Evolutionary conservation across 1,140 invertebrate species (phyloP).

Genomic region (Pogonognathellus flavescens): DNA sequence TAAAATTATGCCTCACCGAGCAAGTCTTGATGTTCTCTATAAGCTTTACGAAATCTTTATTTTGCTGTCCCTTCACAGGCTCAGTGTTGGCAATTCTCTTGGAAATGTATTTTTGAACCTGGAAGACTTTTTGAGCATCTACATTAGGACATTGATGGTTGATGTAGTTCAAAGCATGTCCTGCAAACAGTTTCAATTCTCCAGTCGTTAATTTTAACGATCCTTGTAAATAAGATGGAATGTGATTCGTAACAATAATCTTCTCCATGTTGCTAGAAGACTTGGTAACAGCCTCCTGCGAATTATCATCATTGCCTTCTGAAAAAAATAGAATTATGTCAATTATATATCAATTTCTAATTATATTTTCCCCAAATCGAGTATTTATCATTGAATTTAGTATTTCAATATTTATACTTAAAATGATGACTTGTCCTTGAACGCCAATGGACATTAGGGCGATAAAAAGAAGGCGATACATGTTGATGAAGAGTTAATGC

Average conservation of each 20-base stretch:
- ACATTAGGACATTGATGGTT: slow-evolving; percentile 52
- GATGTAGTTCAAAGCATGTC: slow-evolving; percentile 52
- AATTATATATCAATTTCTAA: too few relatives aligned
- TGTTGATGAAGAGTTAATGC: too few relatives aligned
- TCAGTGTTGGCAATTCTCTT: slow-evolving; percentile 45
- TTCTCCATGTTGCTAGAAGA: neutral
- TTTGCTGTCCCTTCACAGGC: neutral
- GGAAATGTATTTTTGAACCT: slow-evolving; percentile 57
- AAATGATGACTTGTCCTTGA: too few relatives aligned
- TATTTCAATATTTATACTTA: too few relatives aligned
- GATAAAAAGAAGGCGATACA: too few relatives aligned
- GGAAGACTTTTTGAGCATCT: slow-evolving; percentile 13
- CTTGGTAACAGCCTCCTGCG: neutral
- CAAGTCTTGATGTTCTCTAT: slow-evolving; percentile 30
- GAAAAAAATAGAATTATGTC: neutral
- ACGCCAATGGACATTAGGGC: too few relatives aligned
- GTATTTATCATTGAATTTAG: neutral
- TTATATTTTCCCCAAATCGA: too few relatives aligned
- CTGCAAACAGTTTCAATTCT: slow-evolving; percentile 56
- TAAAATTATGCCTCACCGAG: too few relatives aligned
- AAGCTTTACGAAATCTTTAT: slow-evolving; percentile 4
- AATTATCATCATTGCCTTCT: neutral
- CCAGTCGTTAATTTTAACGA: slow-evolving; percentile 26
- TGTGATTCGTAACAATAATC: slow-evolving; percentile 11
- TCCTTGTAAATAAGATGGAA: neutral